Percentiles rank a stretch among this genome's conserved stretches.
Evolutionary conservation across 2,797 vertebrate genomes (phyloP).

Genomic region (Enteromius treurensis): DNA sequence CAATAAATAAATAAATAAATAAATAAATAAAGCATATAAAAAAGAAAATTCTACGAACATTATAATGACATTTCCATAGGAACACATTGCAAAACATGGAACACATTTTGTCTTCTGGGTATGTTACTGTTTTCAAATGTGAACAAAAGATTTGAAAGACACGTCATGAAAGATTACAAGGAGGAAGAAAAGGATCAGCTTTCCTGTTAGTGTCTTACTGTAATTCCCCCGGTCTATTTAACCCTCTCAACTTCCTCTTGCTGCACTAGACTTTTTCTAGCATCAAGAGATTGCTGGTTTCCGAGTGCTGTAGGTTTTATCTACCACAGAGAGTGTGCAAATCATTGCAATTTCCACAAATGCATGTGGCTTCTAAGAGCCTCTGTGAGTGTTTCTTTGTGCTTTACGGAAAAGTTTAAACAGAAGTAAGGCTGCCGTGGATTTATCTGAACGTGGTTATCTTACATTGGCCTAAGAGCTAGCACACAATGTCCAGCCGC

Average conservation of each 20-base stretch:
- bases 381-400: not conserved
- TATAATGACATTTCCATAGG: not conserved
- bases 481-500: not conserved
- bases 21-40: not conserved
- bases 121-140: too few relatives aligned
- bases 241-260: slow-evolving; percentile 2
- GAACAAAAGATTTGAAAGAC: not conserved
- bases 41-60: not conserved
- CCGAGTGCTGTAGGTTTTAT: not conserved
- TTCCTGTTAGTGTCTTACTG: slow-evolving; percentile 30
- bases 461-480: not conserved
- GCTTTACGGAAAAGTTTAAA: not conserved
- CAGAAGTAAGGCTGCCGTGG: not conserved
- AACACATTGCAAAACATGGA: not conserved
- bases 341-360: not conserved
- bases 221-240: slow-evolving; percentile 17
- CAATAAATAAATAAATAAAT: too few relatives aligned
- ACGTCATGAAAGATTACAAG: slow-evolving; percentile 21
- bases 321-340: not conserved
- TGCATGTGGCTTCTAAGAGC: not conserved
- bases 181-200: slow-evolving; percentile 36
- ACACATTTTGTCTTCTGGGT: not conserved
- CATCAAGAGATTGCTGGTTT: not conserved
- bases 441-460: not conserved
- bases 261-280: not conserved